Evolutionary conservation across 2,113 vertebrate genomes (phyloP).

Genomic region (Pholis gunnellus): DNA sequence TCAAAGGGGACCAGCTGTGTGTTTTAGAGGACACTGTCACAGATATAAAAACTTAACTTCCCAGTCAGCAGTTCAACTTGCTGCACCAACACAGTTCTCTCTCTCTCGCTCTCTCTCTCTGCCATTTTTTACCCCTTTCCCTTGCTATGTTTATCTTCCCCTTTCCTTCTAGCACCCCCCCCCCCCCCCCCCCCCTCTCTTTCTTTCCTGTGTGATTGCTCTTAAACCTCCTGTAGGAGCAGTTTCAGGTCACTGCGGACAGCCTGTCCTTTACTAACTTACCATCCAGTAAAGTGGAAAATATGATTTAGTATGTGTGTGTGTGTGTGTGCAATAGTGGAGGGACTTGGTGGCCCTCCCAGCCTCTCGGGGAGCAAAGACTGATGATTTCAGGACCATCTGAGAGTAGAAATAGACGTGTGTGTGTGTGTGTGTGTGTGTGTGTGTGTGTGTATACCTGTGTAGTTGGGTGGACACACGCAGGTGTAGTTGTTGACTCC

Average conservation of each 20-base stretch:
- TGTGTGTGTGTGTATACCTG: slow-evolving; percentile 82
- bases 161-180: slow-evolving; percentile 24
- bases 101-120: slow-evolving; percentile 16
- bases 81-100: slow-evolving; percentile 9
- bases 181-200: background rate
- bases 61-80: slow-evolving; percentile 68
- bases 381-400: slow-evolving; percentile 23
- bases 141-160: slow-evolving; percentile 52
- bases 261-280: slow-evolving; percentile 67
- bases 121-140: slow-evolving; percentile 54
- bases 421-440: slow-evolving; percentile 28
- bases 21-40: slow-evolving; percentile 60
- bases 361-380: slow-evolving; percentile 25
- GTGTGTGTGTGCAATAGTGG: background rate
- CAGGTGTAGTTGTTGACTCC: slow-evolving; percentile 97
- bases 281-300: slow-evolving; percentile 70
- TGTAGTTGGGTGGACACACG: slow-evolving; percentile 92
- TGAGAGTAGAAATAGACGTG: background rate
- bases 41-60: slow-evolving; percentile 62
- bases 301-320: slow-evolving; percentile 55
- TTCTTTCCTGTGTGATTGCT: slow-evolving; percentile 42
- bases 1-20: slow-evolving; percentile 57
- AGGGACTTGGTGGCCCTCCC: slow-evolving; percentile 35
- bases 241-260: slow-evolving; percentile 68
- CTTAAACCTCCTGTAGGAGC: slow-evolving; percentile 67